Percentiles rank a stretch among this genome's conserved stretches.
phyloP scores from a whole-genome alignment of 2,113 vertebrate genomes.

The Pluvianellus socialis region DNA sequence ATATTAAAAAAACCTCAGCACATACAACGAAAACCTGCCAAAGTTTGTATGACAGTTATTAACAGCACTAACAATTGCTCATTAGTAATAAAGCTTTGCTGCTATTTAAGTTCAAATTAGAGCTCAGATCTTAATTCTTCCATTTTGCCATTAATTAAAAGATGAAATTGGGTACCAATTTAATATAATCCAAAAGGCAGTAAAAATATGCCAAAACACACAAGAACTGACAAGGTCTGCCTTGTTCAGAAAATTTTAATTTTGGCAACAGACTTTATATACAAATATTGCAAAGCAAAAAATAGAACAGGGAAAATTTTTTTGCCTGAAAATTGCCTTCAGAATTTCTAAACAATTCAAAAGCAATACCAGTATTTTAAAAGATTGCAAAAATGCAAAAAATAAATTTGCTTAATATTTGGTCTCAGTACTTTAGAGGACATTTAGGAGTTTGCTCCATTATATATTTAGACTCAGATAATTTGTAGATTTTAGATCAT shows the following conservation, averaged over 20 bases:
- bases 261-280: background rate
- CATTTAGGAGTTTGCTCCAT: background rate
- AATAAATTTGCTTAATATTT: background rate
- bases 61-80: background rate
- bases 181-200: background rate
- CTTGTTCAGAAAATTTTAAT: background rate
- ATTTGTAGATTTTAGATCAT: background rate
- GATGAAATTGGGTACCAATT: background rate
- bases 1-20: background rate
- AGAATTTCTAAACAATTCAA: background rate
- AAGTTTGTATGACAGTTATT: background rate
- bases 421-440: background rate
- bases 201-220: background rate
- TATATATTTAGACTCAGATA: background rate
- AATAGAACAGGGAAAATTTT: background rate
- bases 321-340: background rate
- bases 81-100: background rate
- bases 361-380: background rate
- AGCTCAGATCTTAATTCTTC: background rate
- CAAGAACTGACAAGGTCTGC: background rate
- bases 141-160: background rate
- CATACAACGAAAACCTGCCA: background rate
- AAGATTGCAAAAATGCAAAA: background rate
- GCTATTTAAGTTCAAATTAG: background rate
- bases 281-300: background rate